Evolutionary conservation across 2,113 vertebrate genomes (phyloP).

Genomic region (Sus scrofa): T2T-Sscrofa CM000813.6:8098001-8098500

Average conservation of each 20-base stretch:
- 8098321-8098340: too few relatives aligned
- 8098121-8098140: neutral
- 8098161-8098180: neutral
- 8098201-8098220: neutral
- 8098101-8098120: neutral
- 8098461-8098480: neutral
- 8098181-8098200: neutral
- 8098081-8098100: neutral
- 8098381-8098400: too few relatives aligned
- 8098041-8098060: neutral
- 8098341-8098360: too few relatives aligned
- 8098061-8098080: neutral
- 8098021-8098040: neutral
- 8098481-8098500: neutral
- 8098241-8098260: accelerated
- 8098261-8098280: too few relatives aligned
- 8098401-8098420: too few relatives aligned
- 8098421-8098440: too few relatives aligned
- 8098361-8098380: too few relatives aligned
- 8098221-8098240: neutral
- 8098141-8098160: neutral
- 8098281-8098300: too few relatives aligned
- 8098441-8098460: too few relatives aligned
- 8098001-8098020: neutral
- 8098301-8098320: too few relatives aligned